Evolutionary conservation across 2,888 invertebrate genomes (phyloP).

Genomic region (Halictus quadricinctus): DNA sequence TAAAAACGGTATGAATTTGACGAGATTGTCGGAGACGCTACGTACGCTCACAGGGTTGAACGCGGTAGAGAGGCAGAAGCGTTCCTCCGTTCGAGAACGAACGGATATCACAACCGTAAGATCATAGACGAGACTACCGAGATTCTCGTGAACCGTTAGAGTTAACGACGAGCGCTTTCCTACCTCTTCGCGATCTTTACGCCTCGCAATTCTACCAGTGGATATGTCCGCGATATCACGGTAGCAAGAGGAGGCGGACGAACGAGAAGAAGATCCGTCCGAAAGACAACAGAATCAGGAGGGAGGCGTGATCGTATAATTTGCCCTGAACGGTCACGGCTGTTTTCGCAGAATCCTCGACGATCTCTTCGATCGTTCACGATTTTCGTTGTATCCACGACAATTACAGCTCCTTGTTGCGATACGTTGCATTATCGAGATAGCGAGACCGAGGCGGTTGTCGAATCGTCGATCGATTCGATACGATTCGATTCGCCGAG

Average conservation of each 20-base stretch:
- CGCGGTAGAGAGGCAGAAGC: slow-evolving; percentile 5
- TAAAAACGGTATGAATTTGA: not conserved
- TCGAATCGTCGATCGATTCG: slow-evolving; percentile 6
- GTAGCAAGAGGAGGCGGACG: slow-evolving; percentile 50
- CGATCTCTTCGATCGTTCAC: not conserved
- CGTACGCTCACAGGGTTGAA: not conserved
- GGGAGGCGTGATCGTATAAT: slow-evolving; percentile 44
- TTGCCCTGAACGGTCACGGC: slow-evolving; percentile 11
- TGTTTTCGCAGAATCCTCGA: not conserved
- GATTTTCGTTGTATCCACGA: not conserved
- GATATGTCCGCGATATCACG: slow-evolving; percentile 41
- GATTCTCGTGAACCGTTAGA: slow-evolving; percentile 60
- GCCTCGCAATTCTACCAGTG: slow-evolving; percentile 49
- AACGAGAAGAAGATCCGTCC: slow-evolving; percentile 39
- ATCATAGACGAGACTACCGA: slow-evolving; percentile 47
- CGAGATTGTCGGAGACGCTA: slow-evolving; percentile 4
- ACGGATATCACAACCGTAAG: slow-evolving; percentile 41
- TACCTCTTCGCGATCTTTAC: slow-evolving; percentile 50
- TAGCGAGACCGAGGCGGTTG: not conserved
- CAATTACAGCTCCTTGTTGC: too few species aligned
- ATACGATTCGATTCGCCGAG: not conserved
- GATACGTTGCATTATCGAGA: not conserved
- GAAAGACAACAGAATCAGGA: slow-evolving; percentile 16
- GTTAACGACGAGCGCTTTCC: slow-evolving; percentile 56
- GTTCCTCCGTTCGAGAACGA: slow-evolving; percentile 9